phyloP scores from a whole-genome alignment of 2,888 invertebrate species.

The Mesoligia furuncula region DNA sequence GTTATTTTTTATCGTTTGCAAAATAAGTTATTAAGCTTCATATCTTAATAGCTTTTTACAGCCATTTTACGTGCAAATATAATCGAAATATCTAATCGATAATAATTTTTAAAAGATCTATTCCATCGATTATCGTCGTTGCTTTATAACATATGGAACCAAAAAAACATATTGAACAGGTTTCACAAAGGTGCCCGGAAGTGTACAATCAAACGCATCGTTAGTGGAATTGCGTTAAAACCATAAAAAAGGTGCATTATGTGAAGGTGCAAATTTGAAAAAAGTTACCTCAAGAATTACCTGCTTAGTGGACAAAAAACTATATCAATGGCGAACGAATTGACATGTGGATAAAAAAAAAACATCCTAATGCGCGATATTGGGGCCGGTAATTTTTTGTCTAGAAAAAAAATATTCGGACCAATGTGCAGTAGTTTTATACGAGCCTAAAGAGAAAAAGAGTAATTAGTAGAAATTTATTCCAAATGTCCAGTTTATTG shows the following conservation, averaged over 20 bases:
- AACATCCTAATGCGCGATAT: conserved; percentile 81
- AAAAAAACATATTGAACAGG: conserved; percentile 63
- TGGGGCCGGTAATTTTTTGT: conserved; percentile 69
- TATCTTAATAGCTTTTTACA: conserved; percentile 26
- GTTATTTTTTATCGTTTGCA: conserved; percentile 24
- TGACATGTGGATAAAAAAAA: conserved; percentile 80
- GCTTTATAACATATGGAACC: conserved; percentile 62
- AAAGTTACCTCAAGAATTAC: conserved; percentile 73
- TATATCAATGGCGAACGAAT: conserved; percentile 78
- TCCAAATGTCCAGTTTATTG: conserved; percentile 23
- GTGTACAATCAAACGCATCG: conserved; percentile 80
- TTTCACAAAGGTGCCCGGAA: conserved; percentile 77
- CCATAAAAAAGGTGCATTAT: conserved; percentile 81
- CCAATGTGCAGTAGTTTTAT: conserved; percentile 47
- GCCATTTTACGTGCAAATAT: conserved; percentile 33
- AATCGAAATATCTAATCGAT: conserved; percentile 38
- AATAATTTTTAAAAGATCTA: conserved; percentile 27
- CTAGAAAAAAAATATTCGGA: conserved; percentile 32
- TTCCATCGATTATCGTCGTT: conserved; percentile 52
- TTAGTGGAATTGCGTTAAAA: conserved; percentile 83
- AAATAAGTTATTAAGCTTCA: conserved; percentile 48
- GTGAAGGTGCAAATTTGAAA: conserved; percentile 84
- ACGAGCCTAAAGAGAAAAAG: conserved; percentile 29
- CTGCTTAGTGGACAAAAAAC: conserved; percentile 71
- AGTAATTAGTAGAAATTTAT: conserved; percentile 44